These are phyloP conservation scores for Silvanus unidentatus DNA, from an alignment of 2,888 invertebrate species.

Conservation along the genomic window DNA sequence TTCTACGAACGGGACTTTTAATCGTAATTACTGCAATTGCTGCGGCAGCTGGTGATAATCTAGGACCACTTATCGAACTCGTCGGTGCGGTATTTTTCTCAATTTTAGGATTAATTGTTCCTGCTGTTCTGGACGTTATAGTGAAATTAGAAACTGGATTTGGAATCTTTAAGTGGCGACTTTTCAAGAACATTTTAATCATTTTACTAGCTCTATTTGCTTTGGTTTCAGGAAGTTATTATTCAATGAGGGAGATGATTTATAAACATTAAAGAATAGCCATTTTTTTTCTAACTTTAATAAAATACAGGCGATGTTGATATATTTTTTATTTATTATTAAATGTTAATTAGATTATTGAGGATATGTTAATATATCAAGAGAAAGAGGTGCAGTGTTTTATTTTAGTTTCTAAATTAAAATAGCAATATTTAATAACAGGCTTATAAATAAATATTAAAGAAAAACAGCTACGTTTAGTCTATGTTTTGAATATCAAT, in stretches of 20 bases:
- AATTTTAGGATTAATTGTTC: constrained; percentile 66
- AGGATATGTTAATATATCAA: too few species aligned
- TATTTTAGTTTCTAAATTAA: too few species aligned
- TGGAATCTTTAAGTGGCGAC: constrained; percentile 59
- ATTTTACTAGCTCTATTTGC: constrained; percentile 60
- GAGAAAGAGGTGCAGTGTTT: too few species aligned
- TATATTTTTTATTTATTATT: too few species aligned
- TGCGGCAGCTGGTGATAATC: constrained; percentile 65
- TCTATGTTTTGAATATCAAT: too few species aligned
- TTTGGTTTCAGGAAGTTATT: constrained; percentile 56
- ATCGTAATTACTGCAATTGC: constrained; percentile 57
- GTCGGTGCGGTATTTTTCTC: constrained; percentile 73
- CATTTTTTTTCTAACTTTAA: too few species aligned
- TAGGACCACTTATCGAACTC: constrained; percentile 82
- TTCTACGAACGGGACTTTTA: constrained; percentile 49
- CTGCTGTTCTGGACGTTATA: constrained; percentile 67
- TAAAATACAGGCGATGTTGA: too few species aligned
- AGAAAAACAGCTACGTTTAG: too few species aligned
- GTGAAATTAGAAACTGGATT: constrained; percentile 63
- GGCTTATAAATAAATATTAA: too few species aligned
- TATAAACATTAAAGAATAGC: too few species aligned
- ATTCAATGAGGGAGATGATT: constrained; percentile 42
- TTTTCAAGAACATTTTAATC: constrained; percentile 61
- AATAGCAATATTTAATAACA: too few species aligned
- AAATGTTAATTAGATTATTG: too few species aligned